phyloP scores from a whole-genome alignment of 2,888 invertebrate species.

The Diadegma fenestrale region DNA sequence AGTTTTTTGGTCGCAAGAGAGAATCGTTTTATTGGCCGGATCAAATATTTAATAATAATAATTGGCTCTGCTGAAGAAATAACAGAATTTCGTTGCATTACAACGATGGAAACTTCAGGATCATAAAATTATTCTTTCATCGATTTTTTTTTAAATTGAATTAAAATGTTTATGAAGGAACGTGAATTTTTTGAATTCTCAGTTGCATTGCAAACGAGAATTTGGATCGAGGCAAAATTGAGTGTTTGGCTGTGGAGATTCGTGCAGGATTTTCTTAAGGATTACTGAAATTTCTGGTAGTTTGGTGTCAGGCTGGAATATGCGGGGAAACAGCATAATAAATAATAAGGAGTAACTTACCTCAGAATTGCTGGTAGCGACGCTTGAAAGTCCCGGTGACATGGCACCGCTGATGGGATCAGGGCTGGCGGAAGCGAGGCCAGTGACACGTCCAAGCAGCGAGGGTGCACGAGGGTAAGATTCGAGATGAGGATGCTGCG shows the following conservation, averaged over 20 bases:
- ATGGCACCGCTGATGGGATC: constrained; percentile 85
- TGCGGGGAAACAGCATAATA: background rate
- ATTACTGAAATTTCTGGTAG: background rate
- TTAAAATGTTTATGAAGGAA: background rate
- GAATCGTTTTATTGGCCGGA: no score
- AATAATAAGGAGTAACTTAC: constrained; percentile 84
- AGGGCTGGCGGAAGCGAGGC: constrained; percentile 82
- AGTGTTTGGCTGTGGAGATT: background rate
- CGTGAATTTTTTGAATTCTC: background rate
- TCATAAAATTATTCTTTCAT: no score
- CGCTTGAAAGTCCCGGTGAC: constrained; percentile 91
- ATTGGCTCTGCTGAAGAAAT: no score
- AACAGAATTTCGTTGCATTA: no score
- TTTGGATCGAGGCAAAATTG: background rate
- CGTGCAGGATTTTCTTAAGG: background rate
- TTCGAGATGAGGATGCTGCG: constrained; percentile 83
- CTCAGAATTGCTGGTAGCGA: constrained; percentile 93
- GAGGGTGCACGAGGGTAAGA: constrained; percentile 80
- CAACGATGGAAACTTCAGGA: no score
- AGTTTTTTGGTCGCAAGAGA: no score
- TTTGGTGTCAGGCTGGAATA: background rate
- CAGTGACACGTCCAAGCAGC: constrained; percentile 81
- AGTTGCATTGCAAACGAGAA: background rate
- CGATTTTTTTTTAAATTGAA: background rate
- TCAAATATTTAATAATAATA: no score